Base-by-base conservation (phyloP, 1,140 invertebrate species). In the Trachymyrmex septentrionalis region DNA sequence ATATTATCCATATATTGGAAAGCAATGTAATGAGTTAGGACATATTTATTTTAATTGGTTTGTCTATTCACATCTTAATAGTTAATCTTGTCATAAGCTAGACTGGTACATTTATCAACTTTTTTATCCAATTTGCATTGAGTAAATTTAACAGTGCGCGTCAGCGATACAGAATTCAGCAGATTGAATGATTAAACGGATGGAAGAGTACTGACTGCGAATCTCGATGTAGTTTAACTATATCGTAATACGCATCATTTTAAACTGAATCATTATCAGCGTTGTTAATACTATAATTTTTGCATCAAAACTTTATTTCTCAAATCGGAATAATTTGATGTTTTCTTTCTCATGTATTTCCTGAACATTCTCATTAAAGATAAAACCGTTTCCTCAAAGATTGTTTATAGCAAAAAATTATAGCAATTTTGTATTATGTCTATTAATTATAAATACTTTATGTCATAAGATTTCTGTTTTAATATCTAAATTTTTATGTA, bases 171-270 rank as follows among this genome's bases (percentile, higher is more conserved):
- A 75, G 55, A 73, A 34, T 44, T 82, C 48, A 59, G 59, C 55
- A 82, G 19, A 82, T 84, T 84, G 80, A 75, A 61, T 27, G 69
- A 75, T 84, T 84, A 75, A 84, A 84, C 44, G 57, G 55, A 84
- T 75, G 69, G 80, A 84, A 84, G 55, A 84, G n/a, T 84, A 75
- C 80, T 61, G 80, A 73, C 55, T 61, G 69, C 24, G 19, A 7
- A 19, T 61, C 38, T 73, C 24, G 38, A 48, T 34, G 6, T 34
- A 44, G 12, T 55, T 81, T n/a, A 24, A 16, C 19, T 38, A 16
- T 59, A 24, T 44, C 10, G 24, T 30, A 59, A 61, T 66, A 53
- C 24, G 44, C 14, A 80, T 80, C 19, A 67, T 55, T 30, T 71
- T 6, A 27, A 81, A 21, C 9, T 24, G 5, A 34, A 7, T 64